Evolutionary conservation across 2,797 vertebrate species (phyloP), one percentile per base, ranked within the genome.

Genomic region (Gadopsis marmoratus): DNA sequence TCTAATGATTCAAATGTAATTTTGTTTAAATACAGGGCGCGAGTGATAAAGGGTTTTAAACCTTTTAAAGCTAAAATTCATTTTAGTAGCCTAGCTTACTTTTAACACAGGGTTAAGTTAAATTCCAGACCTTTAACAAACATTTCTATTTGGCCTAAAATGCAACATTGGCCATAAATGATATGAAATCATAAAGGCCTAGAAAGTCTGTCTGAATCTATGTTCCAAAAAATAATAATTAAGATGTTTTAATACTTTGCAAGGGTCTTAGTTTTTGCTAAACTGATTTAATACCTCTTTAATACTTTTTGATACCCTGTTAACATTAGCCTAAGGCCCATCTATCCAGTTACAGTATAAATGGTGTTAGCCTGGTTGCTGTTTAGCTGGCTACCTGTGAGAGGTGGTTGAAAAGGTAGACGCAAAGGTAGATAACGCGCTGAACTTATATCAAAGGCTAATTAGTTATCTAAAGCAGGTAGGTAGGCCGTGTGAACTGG

Each of bases 391-490:
- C 14, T 29, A 41, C 8, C 41, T 8, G 11, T 45, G 41, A 45
- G 39, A 26, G 7, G 23, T 17, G 3, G n/a, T 19, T 23, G 9
- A n/a, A 7, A 43, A 14, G 14, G 21, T 61, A 1, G 3, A 5
- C 31, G 17, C 17, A 33, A 21, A 64, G 26, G 26, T 26, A 26
- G 26, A 29, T 29, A 19, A 13, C 19, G 26, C 1, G 51, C 23
- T 29, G 72, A 39, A 59, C 26, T 47, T 17, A 19, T 29, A 41
- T 70, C 51, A 61, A 41, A 69, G 45, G 50, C 50, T 81, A 33
- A 83, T 86, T 65, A 48, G 17, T 41, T 16, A 45, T 81, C 65
- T 60, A n/a, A 70, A 70, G 54, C 55, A 60, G 55, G 71, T 23
- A 29, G 14, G n/a, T 10, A 37, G 37, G 37, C 8, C 9, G 66